A percentile compares a stretch with the other conserved stretches of the same genome.
These are phyloP conservation scores for Synanthedon tipuliformis DNA, from an alignment of 2,888 invertebrate genomes.

Conservation along the genomic window DNA sequence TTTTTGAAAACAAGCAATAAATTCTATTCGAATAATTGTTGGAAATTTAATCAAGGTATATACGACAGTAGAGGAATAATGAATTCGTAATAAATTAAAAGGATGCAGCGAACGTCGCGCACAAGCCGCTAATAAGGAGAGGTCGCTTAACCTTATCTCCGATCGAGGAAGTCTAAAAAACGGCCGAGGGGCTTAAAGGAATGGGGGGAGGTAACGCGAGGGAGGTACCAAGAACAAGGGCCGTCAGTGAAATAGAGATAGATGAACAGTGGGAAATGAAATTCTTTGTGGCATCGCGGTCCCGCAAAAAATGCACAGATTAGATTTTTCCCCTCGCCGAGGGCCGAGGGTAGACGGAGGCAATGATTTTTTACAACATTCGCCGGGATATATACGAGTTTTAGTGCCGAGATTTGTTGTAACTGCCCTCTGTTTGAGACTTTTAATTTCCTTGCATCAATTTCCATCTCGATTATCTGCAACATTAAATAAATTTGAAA, in stretches of 20 bases:
- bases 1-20: background rate
- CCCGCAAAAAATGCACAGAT: conserved; percentile 72
- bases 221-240: conserved; percentile 63
- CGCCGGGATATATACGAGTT: conserved; percentile 63
- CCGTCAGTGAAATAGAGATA: conserved; percentile 71
- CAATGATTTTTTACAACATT: conserved; percentile 71
- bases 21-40: background rate
- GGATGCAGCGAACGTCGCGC: conserved; percentile 43
- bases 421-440: conserved; percentile 63
- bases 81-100: conserved; percentile 45
- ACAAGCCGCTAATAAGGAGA: conserved; percentile 63
- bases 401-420: conserved; percentile 66
- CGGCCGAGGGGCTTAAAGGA: conserved; percentile 34
- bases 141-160: conserved; percentile 67
- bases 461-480: no score
- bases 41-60: conserved; percentile 15
- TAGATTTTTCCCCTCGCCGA: conserved; percentile 68
- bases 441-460: conserved; percentile 60
- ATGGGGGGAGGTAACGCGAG: conserved; percentile 27
- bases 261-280: conserved; percentile 73
- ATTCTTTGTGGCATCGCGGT: conserved; percentile 72
- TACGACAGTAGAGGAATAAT: conserved; percentile 12
- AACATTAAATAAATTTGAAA: conserved; percentile 12
- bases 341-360: conserved; percentile 63
- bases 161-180: conserved; percentile 68